Percentiles rank a stretch among this genome's conserved stretches.
Conservation (phyloP, 2,888 invertebrate species). For the Sarcophaga carnaria region DNA sequence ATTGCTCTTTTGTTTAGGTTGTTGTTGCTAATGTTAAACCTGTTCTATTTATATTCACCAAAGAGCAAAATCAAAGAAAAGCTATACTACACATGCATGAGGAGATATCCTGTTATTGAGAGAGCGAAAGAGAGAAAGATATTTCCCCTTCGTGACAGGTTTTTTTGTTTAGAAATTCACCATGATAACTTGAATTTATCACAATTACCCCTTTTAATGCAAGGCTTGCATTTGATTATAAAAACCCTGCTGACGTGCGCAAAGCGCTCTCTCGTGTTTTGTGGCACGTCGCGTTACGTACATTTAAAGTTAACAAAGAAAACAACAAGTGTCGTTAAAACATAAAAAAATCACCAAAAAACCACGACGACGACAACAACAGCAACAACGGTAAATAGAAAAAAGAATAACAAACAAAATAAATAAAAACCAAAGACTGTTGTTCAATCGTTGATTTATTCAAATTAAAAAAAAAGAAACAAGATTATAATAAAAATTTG, state of each 20-base stretch:
- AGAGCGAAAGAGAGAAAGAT: neutral
- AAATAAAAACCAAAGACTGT: neutral
- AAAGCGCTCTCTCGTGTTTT: slow-evolving; percentile 70
- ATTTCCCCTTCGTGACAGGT: slow-evolving; percentile 30
- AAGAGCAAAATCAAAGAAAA: neutral
- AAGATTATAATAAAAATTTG: slow-evolving; percentile 42
- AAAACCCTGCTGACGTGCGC: slow-evolving; percentile 71
- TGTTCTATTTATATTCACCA: neutral
- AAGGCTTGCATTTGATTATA: slow-evolving; percentile 71
- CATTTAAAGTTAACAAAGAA: slow-evolving; percentile 59
- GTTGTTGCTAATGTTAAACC: neutral
- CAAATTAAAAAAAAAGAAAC: slow-evolving; percentile 28
- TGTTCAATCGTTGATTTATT: neutral
- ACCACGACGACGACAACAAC: slow-evolving; percentile 19
- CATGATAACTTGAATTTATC: neutral
- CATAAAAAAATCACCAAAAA: neutral
- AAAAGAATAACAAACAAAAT: neutral
- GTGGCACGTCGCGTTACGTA: slow-evolving; percentile 70
- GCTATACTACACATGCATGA: neutral
- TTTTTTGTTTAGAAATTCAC: slow-evolving; percentile 45
- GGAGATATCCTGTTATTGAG: neutral
- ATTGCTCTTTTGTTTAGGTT: neutral
- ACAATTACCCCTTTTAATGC: slow-evolving; percentile 61
- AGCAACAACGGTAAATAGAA: slow-evolving; percentile 29
- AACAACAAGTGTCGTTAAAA: slow-evolving; percentile 50